Base-by-base conservation (phyloP, 2,888 invertebrate genomes). In the Elegia similella region DNA sequence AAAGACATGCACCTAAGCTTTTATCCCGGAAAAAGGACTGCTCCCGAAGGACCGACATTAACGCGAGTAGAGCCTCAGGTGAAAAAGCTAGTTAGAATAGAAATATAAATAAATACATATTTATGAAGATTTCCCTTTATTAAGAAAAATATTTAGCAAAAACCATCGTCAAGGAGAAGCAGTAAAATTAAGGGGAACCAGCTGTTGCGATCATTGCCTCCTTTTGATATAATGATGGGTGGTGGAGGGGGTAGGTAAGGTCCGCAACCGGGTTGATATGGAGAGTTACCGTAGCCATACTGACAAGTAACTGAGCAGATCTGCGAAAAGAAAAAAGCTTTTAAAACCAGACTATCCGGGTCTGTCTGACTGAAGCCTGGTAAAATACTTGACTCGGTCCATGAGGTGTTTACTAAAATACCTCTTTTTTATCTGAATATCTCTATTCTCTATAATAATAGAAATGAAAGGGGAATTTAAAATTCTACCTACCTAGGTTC, bases 181-280 rank as follows among this genome's bases (percentile, higher is more conserved):
- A 80, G 61, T n/a, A 79, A 46, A 12, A 81, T 57, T 12, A 81
- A 68, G 16, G 78, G 79, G 57, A 72, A 75, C 12, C 76, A 60
- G 13, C 75, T 65, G 57, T 81, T 74, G 34, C 62, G 67, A 55
- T 76, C 50, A n/a, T 50, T 50, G 15, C 50, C 63, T 17, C 69
- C 62, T 34, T 62, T 65, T 52, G 60, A 70, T 23, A 77, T 65
- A 12, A 76, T 62, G 43, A 76, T 67, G 8, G 78, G 76, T 43
- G 68, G 72, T 34, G 70, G 72, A 3, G 66, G 62, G 47, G 68
- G 74, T 23, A 62, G 62, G 2, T 64, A 60, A 13, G 63, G 63
- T 38, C 58, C 66, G 29, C 66, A 50, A 16, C 53, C 60, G 58
- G 55, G 59, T 44, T 57, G 13, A 13, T 30, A 42, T 0, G 29